Conservation (phyloP, 1,140 invertebrate species). For the Drosophila melanica region DNA sequence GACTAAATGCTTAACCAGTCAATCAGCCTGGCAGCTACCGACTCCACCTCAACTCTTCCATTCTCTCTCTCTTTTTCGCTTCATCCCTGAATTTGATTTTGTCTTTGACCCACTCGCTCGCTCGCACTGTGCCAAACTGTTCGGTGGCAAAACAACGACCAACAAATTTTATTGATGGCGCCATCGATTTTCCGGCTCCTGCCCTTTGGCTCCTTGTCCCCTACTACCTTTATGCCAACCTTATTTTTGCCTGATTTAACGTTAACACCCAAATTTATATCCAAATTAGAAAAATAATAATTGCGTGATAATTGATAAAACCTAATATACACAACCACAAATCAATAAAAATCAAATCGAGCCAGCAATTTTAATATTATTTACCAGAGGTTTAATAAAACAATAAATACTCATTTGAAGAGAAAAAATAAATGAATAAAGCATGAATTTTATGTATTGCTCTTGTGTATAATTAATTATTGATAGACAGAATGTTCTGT, state of each 20-base stretch:
- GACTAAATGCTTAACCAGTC: conserved; percentile 64
- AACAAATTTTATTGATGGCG: conserved; percentile 6
- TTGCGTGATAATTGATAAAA: neutral
- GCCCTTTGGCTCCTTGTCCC: neutral
- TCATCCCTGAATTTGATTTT: conserved; percentile 1
- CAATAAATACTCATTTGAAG: too few relatives aligned
- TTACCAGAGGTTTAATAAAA: too few relatives aligned
- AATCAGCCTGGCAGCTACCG: conserved; percentile 30
- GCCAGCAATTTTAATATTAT: neutral
- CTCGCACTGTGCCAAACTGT: neutral
- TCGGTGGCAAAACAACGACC: neutral
- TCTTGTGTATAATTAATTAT: too few relatives aligned
- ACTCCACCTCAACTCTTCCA: conserved; percentile 9
- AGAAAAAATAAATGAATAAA: too few relatives aligned
- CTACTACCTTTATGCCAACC: too few relatives aligned
- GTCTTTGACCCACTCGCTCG: neutral
- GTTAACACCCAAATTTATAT: neutral
- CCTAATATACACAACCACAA: neutral
- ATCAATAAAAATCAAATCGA: conserved; percentile 32
- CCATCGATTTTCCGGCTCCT: conserved; percentile 16
- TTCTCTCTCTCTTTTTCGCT: neutral
- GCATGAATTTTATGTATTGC: too few relatives aligned
- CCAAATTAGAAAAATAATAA: neutral
- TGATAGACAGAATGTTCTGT: too few relatives aligned
- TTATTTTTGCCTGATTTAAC: too few relatives aligned